Percentiles rank a stretch among this genome's conserved stretches.
Conservation (phyloP, 1,140 invertebrate genomes). For the Physella acuta region DNA sequence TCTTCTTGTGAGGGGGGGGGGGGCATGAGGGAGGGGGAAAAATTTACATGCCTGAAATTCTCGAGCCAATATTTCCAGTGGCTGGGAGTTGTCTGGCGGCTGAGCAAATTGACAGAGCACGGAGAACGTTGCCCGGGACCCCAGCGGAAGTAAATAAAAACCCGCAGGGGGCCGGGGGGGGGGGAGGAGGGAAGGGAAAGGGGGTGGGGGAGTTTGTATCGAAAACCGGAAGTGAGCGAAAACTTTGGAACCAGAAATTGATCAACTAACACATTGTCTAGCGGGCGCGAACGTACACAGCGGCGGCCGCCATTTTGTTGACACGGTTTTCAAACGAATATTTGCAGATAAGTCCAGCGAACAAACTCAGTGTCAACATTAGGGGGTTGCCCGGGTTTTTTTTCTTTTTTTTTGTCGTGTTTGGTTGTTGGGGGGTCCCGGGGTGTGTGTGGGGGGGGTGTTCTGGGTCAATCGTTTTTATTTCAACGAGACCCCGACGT, state of each 20-base stretch:
- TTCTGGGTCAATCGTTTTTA: neutral
- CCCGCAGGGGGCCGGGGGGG: neutral
- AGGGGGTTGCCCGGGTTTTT: neutral
- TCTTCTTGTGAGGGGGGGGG: too few relatives aligned
- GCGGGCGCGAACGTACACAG: conserved; percentile 15
- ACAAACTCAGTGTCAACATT: conserved; percentile 13
- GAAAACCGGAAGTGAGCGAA: conserved; percentile 4
- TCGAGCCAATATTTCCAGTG: neutral
- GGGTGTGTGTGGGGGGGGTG: neutral
- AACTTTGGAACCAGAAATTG: conserved; percentile 10
- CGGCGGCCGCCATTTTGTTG: conserved; percentile 18
- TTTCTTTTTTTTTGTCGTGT: neutral
- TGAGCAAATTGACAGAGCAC: neutral
- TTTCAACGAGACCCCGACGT: neutral
- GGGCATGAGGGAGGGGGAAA: neutral
- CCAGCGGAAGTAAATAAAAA: neutral
- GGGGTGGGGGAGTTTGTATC: neutral
- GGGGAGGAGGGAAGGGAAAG: neutral
- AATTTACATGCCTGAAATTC: neutral
- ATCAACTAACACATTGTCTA: conserved; percentile 22
- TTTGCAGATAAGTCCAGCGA: conserved; percentile 14
- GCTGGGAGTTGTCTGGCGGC: too few relatives aligned
- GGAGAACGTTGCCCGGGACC: neutral
- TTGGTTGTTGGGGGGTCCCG: neutral
- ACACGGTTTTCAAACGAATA: conserved; percentile 16